These are phyloP conservation scores for Alloscopus bannaensis DNA, from an alignment of 2,888 invertebrate species.

Conservation along the genomic window DNA sequence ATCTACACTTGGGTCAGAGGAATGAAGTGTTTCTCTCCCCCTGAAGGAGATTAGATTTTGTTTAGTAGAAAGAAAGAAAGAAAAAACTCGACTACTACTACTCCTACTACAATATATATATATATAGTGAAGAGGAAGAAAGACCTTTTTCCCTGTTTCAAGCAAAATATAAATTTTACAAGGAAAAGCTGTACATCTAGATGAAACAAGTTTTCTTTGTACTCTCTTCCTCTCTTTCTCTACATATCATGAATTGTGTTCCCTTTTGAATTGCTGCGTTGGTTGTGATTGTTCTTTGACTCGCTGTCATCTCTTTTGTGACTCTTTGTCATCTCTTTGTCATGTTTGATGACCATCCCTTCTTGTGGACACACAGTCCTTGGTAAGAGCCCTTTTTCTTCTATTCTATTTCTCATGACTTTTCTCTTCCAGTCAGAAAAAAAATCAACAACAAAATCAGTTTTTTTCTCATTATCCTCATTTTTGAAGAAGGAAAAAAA, in stretches of 20 bases:
- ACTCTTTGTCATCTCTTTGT: conserved; percentile 68
- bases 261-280: conserved; percentile 73
- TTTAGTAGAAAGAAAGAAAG: conserved; percentile 36
- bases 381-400: conserved; percentile 69
- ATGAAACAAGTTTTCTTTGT: conserved; percentile 44
- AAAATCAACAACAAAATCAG: conserved; percentile 28
- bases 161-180: neutral
- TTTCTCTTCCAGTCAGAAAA: conserved; percentile 42
- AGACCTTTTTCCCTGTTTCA: conserved; percentile 46
- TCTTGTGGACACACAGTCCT: conserved; percentile 68
- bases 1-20: conserved; percentile 58
- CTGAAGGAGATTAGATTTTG: conserved; percentile 58
- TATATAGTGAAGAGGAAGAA: conserved; percentile 31
- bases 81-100: no score
- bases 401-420: conserved; percentile 50
- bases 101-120: no score
- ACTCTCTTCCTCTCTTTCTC: conserved; percentile 21
- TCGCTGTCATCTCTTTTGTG: conserved; percentile 60
- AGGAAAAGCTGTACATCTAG: conserved; percentile 19
- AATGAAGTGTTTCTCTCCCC: conserved; percentile 61
- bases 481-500: neutral
- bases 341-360: conserved; percentile 67
- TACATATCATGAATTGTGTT: conserved; percentile 68
- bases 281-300: conserved; percentile 69
- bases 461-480: conserved; percentile 18